Base-by-base conservation (phyloP, 2,888 invertebrate genomes). In the Caenorhabditis sp. region DNA sequence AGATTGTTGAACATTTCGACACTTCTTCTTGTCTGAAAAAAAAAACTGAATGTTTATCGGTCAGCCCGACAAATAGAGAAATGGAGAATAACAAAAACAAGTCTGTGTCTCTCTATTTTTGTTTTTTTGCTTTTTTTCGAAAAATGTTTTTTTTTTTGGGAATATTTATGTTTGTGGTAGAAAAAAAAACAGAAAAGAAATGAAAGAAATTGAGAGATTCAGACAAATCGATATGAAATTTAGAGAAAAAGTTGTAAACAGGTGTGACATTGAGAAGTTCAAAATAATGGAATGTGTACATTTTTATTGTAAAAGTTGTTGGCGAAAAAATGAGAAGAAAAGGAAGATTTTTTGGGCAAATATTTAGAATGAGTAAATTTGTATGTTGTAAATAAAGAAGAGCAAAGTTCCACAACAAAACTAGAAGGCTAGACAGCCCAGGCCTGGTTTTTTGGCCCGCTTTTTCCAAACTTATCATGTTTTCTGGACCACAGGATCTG, bases 1-100 rank as follows among this genome's bases (percentile, higher is more conserved):
- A 55, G 14, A 27, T 26, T 55, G 27, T 55, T 55, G 55, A 55
- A 55, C 55, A 55, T 55, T 53, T 53, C 23, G 1, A 8, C 2
- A 21, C 10, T 26, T 5, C 3, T 10, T 2, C 10, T 14, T 24
- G 8, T 26, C 17, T 55, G 55, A 55, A 27, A 55, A 55, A 55
- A 5, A 55, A 14, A 8, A 6, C 3, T 23, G 24, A n/a, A n/a
- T 55, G 27, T 55, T 26, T 55, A 27, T 53, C 53, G 17, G 55
- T 55, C 55, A 55, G n/a, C 4, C 31, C 5, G 19, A 49, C 19
- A 49, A n/a, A 49, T 14, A n/a, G 49, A 14, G 17, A 51, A 51
- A 51, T 4, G 12, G n/a, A 23, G 23, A 51, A 23, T 19, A 51
- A 51, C 51, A 23, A 51, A 51, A 51, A 51, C 51, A 51, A 21